These are phyloP conservation scores for Limnephilus rhombicus DNA, from an alignment of 2,888 invertebrate genomes.

Conservation along the genomic window DNA sequence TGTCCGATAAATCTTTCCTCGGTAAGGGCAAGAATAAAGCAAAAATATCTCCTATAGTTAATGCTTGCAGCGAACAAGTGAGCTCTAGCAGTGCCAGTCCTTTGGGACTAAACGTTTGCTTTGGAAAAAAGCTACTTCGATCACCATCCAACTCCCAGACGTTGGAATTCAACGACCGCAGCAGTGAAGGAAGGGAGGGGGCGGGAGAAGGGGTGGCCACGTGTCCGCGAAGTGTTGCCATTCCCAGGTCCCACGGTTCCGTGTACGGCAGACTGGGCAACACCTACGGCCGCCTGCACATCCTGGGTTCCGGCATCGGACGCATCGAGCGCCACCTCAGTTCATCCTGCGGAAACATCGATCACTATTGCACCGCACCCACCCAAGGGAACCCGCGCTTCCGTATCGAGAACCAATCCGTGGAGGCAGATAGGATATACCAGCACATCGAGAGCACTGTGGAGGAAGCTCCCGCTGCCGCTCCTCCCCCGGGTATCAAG, in stretches of 20 bases:
- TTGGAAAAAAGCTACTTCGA: constrained; percentile 67
- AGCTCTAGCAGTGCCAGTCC: constrained; percentile 37
- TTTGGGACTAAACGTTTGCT: constrained; percentile 65
- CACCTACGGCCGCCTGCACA: constrained; percentile 77
- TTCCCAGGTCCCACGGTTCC: constrained; percentile 65
- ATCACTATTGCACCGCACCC: constrained; percentile 72
- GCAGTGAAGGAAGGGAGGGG: constrained; percentile 63
- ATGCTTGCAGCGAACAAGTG: constrained; percentile 41
- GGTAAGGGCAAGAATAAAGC: constrained; percentile 62
- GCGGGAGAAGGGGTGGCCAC: constrained; percentile 64
- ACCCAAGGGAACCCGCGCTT: constrained; percentile 66
- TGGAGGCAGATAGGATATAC: constrained; percentile 74
- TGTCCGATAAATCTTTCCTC: constrained; percentile 64
- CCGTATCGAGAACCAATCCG: constrained; percentile 71
- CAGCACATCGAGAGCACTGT: constrained; percentile 70
- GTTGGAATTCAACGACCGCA: constrained; percentile 72
- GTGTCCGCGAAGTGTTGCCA: constrained; percentile 59
- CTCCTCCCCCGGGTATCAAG: constrained; percentile 68
- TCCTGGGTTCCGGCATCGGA: constrained; percentile 78
- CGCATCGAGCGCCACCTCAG: constrained; percentile 80
- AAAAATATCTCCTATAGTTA: constrained; percentile 62
- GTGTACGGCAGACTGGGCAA: constrained; percentile 72
- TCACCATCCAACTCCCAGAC: constrained; percentile 70
- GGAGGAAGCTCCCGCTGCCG: constrained; percentile 69
- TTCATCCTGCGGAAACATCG: constrained; percentile 82